Evolutionary conservation across 2,113 vertebrate species (phyloP), one percentile per base, ranked within the genome.

Genomic region (Pimephales promelas): DNA sequence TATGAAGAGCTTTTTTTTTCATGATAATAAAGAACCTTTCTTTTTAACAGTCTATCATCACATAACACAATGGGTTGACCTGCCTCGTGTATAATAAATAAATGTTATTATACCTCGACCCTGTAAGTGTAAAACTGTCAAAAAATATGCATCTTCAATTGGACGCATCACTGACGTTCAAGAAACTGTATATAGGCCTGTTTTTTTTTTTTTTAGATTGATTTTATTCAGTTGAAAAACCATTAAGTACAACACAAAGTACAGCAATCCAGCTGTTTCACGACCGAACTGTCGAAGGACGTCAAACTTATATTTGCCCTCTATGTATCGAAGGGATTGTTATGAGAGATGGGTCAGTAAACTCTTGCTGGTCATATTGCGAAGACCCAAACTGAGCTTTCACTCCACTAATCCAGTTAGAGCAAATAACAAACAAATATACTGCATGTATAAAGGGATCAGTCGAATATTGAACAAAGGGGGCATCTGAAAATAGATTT

Each of bases 331-430:
- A 61, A n/a, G 14, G 79, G 76, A 49, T 24, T 40, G 34, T 14
- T 45, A 22, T 14, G 20, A 80, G 62, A 80, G 8, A 64, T 81
- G 49, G 82, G 61, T 83, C 76, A 76, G 70, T 52, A 18, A 52
- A 62, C 52, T 70, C 40, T 79, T 66, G 52, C 62, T 56, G 61
- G 31, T 45, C 76, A 54, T 18, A 61, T 22, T 45, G 22, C 52
- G 10, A 28, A 49, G 10, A n/a, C 56, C 43, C 54, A 34, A 49
- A 26, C 54, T 52, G 52, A 80, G 75, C 56, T 73, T 82, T 82
- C 18, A 54, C 79, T 82, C n/a, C n/a, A 28, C 7, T 45, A 80
- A 83, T 73, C 59, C 81, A 84, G 24, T 71, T 66, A 62, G 62
- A 79, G 70, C 43, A 28, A 52, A 74, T 26, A 36, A 24, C 74